Base-by-base conservation (phyloP, 2,113 vertebrate species). In the Spea bombifrons region DNA sequence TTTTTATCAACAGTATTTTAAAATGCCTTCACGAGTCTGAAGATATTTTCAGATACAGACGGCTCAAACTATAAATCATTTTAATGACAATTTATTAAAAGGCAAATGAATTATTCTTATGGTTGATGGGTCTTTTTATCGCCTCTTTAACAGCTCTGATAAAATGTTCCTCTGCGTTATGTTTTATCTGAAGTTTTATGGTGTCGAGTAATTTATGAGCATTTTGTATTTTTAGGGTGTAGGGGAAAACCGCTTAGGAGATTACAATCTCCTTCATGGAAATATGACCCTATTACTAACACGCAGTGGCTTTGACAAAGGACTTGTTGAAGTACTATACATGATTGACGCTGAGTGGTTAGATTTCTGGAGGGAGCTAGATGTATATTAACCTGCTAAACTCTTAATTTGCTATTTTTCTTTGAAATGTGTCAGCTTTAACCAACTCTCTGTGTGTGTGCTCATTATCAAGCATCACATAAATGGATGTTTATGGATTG, bases 41-140 rank as follows among this genome's bases (percentile, higher is more conserved):
- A 57, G 70, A 79, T 73, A 79, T 66, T 66, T 79, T 73, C 70
- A 30, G 59, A 57, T 55, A 48, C 70, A 67, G 70, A 53, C 50
- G 77, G 4, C 63, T 79, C 63, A 47, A 15, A 57, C 71, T 48
- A 79, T 79, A 73, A 79, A 79, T 79, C 77, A 73, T 63, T 79
- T 79, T 79, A 79, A 79, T n/a, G 61, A 63, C 70, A 79, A 79
- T 79, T 79, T 79, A 79, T 79, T 79, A 79, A 79, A 79, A 73
- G 77, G 70, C 77, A 79, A 78, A 78, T 78, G 76, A 78, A 78
- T 78, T 78, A 78, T 78, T 78, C 68, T 72, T 78, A 68, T 17
- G n/a, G 71, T 79, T 79, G 61, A 73, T 73, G 61, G 77, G 71
- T 57, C 63, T 73, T 79, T 79, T 79, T 79, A 79, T 79, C 70